Conservation (phyloP, 2,113 vertebrate genomes). For the Nipponia nippon region DNA sequence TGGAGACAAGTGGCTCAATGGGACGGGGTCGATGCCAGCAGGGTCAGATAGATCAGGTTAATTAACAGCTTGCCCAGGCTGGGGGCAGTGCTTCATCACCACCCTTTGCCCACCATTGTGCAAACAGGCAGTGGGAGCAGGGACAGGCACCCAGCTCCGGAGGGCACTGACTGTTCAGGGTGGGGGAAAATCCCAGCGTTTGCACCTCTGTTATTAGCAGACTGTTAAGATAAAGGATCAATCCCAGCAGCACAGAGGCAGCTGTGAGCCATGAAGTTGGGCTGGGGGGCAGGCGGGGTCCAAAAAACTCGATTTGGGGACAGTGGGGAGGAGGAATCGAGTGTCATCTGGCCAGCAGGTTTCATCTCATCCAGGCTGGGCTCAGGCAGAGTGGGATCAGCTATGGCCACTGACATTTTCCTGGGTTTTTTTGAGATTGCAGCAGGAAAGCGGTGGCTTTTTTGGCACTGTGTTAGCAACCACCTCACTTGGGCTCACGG, state of each 20-base stretch:
- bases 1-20: neutral
- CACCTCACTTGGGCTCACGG: neutral
- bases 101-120: neutral
- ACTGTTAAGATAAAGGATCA: neutral
- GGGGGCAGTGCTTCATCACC: neutral
- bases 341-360: neutral
- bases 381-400: neutral
- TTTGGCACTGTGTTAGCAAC: neutral
- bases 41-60: neutral
- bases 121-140: neutral
- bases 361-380: neutral
- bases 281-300: neutral
- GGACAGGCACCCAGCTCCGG: accelerated
- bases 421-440: neutral
- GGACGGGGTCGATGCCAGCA: accelerated
- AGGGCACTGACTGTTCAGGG: neutral
- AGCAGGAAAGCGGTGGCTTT: neutral
- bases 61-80: neutral
- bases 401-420: neutral
- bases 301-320: neutral
- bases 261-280: neutral
- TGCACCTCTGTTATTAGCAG: neutral
- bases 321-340: accelerated
- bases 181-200: neutral
- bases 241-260: neutral